phyloP scores from a whole-genome alignment of 2,888 invertebrate species.

The Sialis lutaria region DNA sequence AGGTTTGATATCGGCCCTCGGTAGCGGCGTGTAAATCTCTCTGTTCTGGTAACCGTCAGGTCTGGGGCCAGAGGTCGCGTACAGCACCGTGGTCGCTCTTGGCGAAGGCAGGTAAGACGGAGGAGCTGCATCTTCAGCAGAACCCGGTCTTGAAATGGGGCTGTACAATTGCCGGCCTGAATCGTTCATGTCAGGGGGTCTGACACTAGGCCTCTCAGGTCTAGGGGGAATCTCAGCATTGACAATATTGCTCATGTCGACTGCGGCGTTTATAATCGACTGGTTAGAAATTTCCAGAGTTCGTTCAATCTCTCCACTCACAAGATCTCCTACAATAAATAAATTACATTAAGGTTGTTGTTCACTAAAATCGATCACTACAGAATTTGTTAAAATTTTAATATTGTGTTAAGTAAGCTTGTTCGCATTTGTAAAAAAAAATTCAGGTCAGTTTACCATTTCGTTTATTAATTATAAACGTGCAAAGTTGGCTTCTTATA shows the following conservation, averaged over 20 bases:
- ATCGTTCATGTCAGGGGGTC: conserved; percentile 24
- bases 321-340: conserved; percentile 29
- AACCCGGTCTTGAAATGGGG: conserved; percentile 35
- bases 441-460: too few species aligned
- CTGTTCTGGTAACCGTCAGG: conserved; percentile 2
- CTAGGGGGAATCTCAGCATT: conserved; percentile 37
- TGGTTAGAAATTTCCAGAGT: conserved; percentile 80
- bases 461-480: too few species aligned
- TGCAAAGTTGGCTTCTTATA: too few species aligned
- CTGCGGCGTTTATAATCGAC: conserved; percentile 73
- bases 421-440: too few species aligned
- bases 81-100: conserved; percentile 21
- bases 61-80: conserved; percentile 12
- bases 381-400: too few species aligned
- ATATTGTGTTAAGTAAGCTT: too few species aligned
- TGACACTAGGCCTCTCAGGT: conserved; percentile 37
- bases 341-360: too few species aligned
- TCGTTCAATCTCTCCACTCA: conserved; percentile 76
- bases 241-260: conserved; percentile 58
- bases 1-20: conserved; percentile 52
- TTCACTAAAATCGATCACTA: too few species aligned
- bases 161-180: conserved; percentile 28
- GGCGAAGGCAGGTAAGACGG: conserved; percentile 20
- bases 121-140: conserved; percentile 23
- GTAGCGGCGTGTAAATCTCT: conserved; percentile 36